Conservation (phyloP, 2,888 invertebrate species). For the Plebejus melissa region DNA sequence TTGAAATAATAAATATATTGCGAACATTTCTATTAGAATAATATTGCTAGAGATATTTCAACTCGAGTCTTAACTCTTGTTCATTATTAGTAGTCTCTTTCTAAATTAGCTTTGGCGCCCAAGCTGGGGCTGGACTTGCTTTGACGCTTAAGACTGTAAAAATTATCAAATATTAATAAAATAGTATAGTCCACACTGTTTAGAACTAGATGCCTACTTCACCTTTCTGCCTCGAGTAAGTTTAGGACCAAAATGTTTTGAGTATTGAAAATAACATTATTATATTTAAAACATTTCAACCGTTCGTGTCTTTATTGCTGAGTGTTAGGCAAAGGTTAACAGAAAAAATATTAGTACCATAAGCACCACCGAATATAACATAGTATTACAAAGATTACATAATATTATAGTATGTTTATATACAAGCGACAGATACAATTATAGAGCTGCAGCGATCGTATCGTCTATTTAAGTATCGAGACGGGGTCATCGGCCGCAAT, state of each 20-base stretch:
- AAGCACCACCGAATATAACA: background rate
- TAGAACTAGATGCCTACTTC: too few species aligned
- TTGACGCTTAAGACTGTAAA: too few species aligned
- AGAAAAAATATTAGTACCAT: background rate
- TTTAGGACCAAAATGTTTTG: too few species aligned
- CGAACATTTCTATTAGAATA: background rate
- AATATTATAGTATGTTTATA: background rate
- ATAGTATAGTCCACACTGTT: too few species aligned
- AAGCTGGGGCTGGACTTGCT: background rate
- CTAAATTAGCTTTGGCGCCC: background rate
- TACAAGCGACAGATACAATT: constrained; percentile 12
- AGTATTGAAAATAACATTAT: too few species aligned
- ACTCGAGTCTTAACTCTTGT: background rate
- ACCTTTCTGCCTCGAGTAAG: too few species aligned
- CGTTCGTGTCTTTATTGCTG: too few species aligned
- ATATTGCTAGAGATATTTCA: too few species aligned
- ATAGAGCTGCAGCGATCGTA: constrained; percentile 16
- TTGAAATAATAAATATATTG: background rate
- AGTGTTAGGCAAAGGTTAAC: background rate
- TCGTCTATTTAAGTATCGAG: constrained; percentile 15
- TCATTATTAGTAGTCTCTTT: background rate
- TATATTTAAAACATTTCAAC: too few species aligned
- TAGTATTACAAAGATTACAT: too few species aligned
- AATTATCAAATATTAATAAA: too few species aligned
- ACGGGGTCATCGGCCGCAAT: constrained; percentile 19